Evolutionary conservation across 2,888 invertebrate species (phyloP).

Genomic region (Sepiola atlantica): DNA sequence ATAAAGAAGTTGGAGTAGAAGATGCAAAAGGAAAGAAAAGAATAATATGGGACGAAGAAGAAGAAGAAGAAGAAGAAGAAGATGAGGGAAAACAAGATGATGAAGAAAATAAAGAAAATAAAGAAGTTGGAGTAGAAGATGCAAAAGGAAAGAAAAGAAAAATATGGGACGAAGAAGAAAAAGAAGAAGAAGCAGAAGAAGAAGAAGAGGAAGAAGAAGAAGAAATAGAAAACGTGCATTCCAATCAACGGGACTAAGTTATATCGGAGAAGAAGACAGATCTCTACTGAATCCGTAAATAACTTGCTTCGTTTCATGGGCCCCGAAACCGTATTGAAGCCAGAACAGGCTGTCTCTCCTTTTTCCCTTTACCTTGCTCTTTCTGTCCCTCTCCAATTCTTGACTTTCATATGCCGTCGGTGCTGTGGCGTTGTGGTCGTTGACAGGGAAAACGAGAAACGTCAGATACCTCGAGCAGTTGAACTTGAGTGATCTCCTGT

Average conservation of each 20-base stretch:
- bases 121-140: too few relatives aligned
- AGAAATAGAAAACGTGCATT: not conserved
- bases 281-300: not conserved
- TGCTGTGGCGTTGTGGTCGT: not conserved
- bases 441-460: not conserved
- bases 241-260: not conserved
- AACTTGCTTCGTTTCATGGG: not conserved
- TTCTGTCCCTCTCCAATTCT: not conserved
- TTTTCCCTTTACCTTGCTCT: not conserved
- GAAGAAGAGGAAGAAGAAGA: too few relatives aligned
- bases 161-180: too few relatives aligned
- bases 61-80: too few relatives aligned
- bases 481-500: not conserved
- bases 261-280: not conserved
- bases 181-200: too few relatives aligned
- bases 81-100: too few relatives aligned
- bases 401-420: not conserved
- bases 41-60: too few relatives aligned
- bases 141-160: too few relatives aligned
- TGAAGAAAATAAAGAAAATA: too few relatives aligned
- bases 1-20: too few relatives aligned
- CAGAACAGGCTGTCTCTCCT: not conserved
- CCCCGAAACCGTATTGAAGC: not conserved
- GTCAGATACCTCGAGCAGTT: not conserved
- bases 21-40: too few relatives aligned